These are phyloP conservation scores for Mus minutoides DNA, from an alignment of 2,797 vertebrate species.

Conservation along the genomic window DNA sequence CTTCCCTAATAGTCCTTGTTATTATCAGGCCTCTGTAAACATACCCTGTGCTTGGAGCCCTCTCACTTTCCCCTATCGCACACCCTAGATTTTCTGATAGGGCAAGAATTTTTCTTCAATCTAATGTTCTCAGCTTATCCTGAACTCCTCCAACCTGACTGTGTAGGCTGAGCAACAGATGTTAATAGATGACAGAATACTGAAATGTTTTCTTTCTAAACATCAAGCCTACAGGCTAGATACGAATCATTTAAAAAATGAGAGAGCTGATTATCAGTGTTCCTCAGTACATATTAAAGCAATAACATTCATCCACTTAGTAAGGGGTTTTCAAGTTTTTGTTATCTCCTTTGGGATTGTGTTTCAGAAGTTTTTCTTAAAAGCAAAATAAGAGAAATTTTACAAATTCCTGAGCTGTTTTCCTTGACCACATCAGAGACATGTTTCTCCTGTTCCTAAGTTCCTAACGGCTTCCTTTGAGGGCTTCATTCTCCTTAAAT, in stretches of 20 bases:
- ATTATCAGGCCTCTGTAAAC: background rate
- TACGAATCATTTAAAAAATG: slow-evolving; percentile 34
- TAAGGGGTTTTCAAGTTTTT: slow-evolving; percentile 28
- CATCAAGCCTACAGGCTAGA: background rate
- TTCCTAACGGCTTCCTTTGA: slow-evolving; percentile 61
- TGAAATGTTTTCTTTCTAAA: slow-evolving; percentile 57
- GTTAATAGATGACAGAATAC: slow-evolving; percentile 54
- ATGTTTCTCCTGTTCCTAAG: slow-evolving; percentile 59
- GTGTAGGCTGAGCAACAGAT: slow-evolving; percentile 53
- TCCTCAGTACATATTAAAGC: slow-evolving; percentile 43
- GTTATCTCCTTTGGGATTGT: slow-evolving; percentile 17
- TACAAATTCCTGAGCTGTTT: slow-evolving; percentile 59
- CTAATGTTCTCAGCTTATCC: background rate
- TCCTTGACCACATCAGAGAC: slow-evolving; percentile 35
- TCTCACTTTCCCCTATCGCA: background rate
- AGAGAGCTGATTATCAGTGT: slow-evolving; percentile 21
- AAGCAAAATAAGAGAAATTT: slow-evolving; percentile 44
- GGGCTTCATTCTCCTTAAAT: slow-evolving; percentile 60
- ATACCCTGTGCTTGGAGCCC: background rate
- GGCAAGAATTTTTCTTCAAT: background rate
- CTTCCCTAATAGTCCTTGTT: background rate
- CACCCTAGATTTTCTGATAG: background rate
- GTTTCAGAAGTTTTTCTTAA: slow-evolving; percentile 44
- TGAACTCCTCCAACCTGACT: slow-evolving; percentile 25
- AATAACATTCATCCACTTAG: slow-evolving; percentile 28